A percentile compares a stretch with the other conserved stretches of the same genome.
Conservation (phyloP, 2,888 invertebrate genomes). For the Noctua fimbriata region DNA sequence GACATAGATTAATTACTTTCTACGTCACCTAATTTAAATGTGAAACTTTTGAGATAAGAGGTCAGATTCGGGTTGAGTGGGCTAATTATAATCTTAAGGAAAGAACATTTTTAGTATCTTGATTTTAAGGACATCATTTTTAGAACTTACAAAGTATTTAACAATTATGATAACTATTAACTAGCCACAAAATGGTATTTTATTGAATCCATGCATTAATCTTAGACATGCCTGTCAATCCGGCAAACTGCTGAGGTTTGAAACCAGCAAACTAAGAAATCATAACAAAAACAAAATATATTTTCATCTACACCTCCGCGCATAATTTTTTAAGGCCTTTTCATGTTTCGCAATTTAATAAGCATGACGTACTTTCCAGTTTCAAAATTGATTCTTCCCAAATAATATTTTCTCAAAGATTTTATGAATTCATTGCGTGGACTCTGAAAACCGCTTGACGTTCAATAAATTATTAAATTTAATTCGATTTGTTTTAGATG, state of each 20-base stretch:
- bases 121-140: not conserved
- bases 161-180: not conserved
- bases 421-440: slow-evolving; percentile 14
- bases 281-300: not conserved
- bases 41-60: slow-evolving; percentile 59
- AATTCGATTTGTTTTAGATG: slow-evolving; percentile 14
- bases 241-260: not conserved
- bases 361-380: not conserved
- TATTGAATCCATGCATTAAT: not conserved
- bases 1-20: slow-evolving; percentile 71
- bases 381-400: slow-evolving; percentile 5
- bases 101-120: not conserved
- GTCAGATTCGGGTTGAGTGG: slow-evolving; percentile 45
- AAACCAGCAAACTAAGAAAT: not conserved
- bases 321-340: not conserved
- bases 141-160: not conserved
- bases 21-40: slow-evolving; percentile 62
- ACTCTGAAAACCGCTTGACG: slow-evolving; percentile 31
- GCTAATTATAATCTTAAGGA: slow-evolving; percentile 32
- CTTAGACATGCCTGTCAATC: not conserved
- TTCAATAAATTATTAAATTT: slow-evolving; percentile 16
- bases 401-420: slow-evolving; percentile 10
- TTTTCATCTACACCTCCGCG: not conserved
- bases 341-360: slow-evolving; percentile 2
- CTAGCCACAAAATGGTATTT: not conserved